Conservation (phyloP, 2,888 invertebrate species). For the Isoperla grammatica region DNA sequence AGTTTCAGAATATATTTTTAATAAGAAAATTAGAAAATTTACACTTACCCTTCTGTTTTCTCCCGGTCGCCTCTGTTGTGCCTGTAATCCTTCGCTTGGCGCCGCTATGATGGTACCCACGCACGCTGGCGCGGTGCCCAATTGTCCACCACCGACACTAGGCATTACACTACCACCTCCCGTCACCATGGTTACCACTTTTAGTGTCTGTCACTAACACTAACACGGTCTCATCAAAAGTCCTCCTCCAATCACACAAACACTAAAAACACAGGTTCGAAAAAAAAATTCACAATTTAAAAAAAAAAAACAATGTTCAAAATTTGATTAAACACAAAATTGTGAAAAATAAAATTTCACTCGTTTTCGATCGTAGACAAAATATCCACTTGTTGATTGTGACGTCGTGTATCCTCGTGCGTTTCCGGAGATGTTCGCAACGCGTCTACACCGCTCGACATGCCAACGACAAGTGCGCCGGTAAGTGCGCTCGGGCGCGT, state of each 20-base stretch:
- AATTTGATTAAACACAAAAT: not conserved
- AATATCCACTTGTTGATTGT: not conserved
- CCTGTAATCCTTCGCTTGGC: constrained; percentile 6
- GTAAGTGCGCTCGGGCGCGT: too few species aligned
- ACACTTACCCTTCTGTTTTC: constrained; percentile 4
- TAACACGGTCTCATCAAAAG: not conserved
- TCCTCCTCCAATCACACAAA: not conserved
- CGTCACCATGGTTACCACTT: too few species aligned
- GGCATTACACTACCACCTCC: not conserved
- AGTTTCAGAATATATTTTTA: too few species aligned
- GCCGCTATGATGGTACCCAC: not conserved
- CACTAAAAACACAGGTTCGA: not conserved
- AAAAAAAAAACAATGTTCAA: not conserved
- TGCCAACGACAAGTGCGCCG: not conserved
- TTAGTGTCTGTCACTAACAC: too few species aligned
- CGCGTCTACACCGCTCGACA: not conserved
- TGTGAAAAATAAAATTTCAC: not conserved
- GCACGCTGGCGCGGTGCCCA: not conserved
- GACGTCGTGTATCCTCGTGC: too few species aligned
- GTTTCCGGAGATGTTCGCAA: not conserved
- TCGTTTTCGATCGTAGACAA: not conserved
- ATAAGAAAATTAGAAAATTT: too few species aligned
- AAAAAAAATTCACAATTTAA: constrained; percentile 4
- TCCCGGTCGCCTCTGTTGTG: constrained; percentile 3
- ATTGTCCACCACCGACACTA: not conserved